These are phyloP conservation scores for Paramormyrops hopkinsi DNA, from an alignment of 2,797 vertebrate species.

Conservation along the genomic window DNA sequence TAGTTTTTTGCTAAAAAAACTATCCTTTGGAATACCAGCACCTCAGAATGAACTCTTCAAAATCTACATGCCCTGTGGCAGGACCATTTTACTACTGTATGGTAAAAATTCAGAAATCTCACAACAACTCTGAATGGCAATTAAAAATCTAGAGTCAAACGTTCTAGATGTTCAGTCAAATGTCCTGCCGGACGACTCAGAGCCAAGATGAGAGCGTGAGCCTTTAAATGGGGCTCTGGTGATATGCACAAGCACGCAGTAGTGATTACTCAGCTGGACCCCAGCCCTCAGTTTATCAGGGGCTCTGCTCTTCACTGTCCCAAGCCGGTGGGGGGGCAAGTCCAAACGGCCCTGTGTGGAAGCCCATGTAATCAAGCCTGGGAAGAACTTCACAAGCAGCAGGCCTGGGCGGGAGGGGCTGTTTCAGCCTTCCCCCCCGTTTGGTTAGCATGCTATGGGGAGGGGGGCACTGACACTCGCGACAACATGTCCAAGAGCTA, in stretches of 20 bases:
- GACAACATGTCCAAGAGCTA: neutral
- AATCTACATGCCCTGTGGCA: neutral
- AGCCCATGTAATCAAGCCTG: conserved; percentile 12
- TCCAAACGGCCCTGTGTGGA: conserved; percentile 11
- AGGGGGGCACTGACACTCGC: neutral
- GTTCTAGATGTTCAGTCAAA: neutral
- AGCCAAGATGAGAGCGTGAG: neutral
- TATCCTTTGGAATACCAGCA: neutral
- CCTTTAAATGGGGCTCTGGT: neutral
- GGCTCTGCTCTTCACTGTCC: conserved; percentile 9
- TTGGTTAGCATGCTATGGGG: neutral
- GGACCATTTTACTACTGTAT: neutral
- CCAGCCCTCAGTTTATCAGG: neutral
- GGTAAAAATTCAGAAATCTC: neutral
- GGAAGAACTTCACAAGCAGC: conserved; percentile 8
- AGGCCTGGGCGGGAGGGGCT: neutral
- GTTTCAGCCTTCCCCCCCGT: neutral
- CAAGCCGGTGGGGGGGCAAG: conserved; percentile 25
- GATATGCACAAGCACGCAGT: neutral
- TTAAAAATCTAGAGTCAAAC: neutral
- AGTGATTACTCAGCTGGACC: conserved; percentile 10
- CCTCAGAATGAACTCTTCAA: neutral
- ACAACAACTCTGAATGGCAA: neutral
- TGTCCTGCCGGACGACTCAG: neutral
- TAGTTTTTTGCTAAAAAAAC: neutral